Conservation (phyloP, 2,113 vertebrate genomes). For the Mixornis gularis region DNA sequence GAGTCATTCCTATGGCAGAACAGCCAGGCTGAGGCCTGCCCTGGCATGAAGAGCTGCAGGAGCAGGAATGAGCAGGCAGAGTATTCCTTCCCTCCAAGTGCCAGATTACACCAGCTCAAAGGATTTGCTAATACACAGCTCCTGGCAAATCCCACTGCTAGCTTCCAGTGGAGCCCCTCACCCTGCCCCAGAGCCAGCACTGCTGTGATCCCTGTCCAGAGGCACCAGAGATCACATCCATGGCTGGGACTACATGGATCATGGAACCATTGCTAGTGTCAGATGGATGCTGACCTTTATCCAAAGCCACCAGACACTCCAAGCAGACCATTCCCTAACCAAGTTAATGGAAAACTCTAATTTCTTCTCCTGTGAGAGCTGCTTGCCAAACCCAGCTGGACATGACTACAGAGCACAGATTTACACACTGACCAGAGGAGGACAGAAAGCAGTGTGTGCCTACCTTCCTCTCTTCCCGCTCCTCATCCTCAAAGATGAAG, state of each 20-base stretch:
- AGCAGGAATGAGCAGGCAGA: not conserved
- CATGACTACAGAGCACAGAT: fast-evolving
- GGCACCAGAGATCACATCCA: not conserved
- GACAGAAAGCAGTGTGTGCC: constrained; percentile 32
- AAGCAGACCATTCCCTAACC: not conserved
- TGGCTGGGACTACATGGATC: not conserved
- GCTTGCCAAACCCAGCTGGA: not conserved
- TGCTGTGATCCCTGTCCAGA: not conserved
- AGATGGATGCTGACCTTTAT: not conserved
- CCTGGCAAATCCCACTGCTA: not conserved
- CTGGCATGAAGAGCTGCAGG: fast-evolving
- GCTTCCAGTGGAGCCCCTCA: not conserved
- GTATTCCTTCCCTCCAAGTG: not conserved
- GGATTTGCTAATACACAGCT: not conserved
- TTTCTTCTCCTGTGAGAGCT: not conserved
- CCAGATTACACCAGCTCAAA: not conserved
- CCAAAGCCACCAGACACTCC: not conserved
- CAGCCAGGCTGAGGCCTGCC: not conserved
- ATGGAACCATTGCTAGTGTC: not conserved
- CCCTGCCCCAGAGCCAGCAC: fast-evolving
- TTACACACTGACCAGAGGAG: not conserved
- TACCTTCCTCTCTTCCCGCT: constrained; percentile 83
- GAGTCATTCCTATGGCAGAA: not conserved
- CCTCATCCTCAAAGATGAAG: constrained; percentile 81
- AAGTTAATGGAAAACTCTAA: not conserved